Evolutionary conservation across 2,888 invertebrate species (phyloP).

Genomic region (Drosophila anomalipes): DNA sequence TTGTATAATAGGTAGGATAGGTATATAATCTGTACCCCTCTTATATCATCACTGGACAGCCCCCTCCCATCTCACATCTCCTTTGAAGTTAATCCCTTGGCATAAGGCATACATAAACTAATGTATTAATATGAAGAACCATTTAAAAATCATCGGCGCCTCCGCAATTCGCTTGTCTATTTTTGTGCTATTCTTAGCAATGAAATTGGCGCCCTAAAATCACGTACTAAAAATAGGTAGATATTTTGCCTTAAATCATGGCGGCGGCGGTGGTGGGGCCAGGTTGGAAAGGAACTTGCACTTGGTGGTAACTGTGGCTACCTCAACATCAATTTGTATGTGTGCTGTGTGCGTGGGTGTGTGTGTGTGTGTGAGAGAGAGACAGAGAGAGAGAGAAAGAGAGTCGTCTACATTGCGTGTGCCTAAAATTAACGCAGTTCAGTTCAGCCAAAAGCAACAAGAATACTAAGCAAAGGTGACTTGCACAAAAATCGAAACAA

Average conservation of each 20-base stretch:
- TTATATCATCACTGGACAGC: slow-evolving; percentile 70
- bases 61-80: neutral
- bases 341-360: slow-evolving; percentile 18
- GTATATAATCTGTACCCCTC: slow-evolving; percentile 9
- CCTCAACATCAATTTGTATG: slow-evolving; percentile 68
- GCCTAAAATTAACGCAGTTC: slow-evolving; percentile 63
- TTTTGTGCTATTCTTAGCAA: slow-evolving; percentile 36
- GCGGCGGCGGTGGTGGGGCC: neutral
- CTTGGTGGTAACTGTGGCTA: slow-evolving; percentile 65
- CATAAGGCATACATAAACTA: slow-evolving; percentile 20
- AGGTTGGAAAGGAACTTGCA: slow-evolving; percentile 62
- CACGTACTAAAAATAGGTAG: slow-evolving; percentile 65
- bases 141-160: slow-evolving; percentile 17
- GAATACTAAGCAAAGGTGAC: slow-evolving; percentile 66
- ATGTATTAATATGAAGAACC: slow-evolving; percentile 37
- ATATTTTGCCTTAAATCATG: neutral
- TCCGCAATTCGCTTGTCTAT: slow-evolving; percentile 20
- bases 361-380: neutral
- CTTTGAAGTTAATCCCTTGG: slow-evolving; percentile 28
- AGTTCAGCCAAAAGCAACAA: slow-evolving; percentile 29
- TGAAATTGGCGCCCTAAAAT: slow-evolving; percentile 61
- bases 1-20: slow-evolving; percentile 40
- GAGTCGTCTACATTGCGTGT: slow-evolving; percentile 47
- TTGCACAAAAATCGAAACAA: slow-evolving; percentile 75
- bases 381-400: neutral